A percentile compares a stretch with the other conserved stretches of the same genome.
phyloP scores from a whole-genome alignment of 2,113 vertebrate genomes.

The Anoplopoma fimbria region DNA sequence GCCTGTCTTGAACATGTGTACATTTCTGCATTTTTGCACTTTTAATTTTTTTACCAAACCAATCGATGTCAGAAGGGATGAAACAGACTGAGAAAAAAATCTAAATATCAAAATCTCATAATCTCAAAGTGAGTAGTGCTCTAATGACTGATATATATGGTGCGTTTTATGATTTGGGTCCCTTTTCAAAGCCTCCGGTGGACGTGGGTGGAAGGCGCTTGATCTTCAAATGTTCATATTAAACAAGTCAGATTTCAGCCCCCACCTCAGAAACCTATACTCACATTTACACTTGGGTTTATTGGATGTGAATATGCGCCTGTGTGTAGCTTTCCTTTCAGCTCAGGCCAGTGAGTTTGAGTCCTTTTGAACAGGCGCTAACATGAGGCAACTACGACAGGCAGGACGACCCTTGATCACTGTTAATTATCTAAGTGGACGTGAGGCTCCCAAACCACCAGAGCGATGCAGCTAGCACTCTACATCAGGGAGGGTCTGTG shows the following conservation, averaged over 20 bases:
- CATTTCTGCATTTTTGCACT: background rate
- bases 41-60: background rate
- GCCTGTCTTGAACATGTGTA: background rate
- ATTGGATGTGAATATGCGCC: constrained; percentile 77
- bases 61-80: background rate
- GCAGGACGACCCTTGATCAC: constrained; percentile 82
- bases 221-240: constrained; percentile 80
- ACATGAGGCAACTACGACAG: constrained; percentile 78
- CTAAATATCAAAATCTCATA: background rate
- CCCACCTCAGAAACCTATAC: constrained; percentile 70
- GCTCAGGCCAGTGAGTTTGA: constrained; percentile 80
- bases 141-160: constrained; percentile 10
- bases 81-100: background rate
- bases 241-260: constrained; percentile 77
- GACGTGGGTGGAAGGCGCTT: constrained; percentile 71
- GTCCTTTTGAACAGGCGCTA: constrained; percentile 80
- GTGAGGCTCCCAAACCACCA: constrained; percentile 76
- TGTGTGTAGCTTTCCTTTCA: constrained; percentile 76
- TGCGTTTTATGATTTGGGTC: constrained; percentile 55
- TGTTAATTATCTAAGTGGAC: constrained; percentile 81
- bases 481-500: constrained; percentile 38
- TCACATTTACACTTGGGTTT: constrained; percentile 55
- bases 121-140: constrained; percentile 15
- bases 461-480: constrained; percentile 55
- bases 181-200: constrained; percentile 64